phyloP scores from a whole-genome alignment of 2,888 invertebrate genomes.

The Cantharis nigra region DNA sequence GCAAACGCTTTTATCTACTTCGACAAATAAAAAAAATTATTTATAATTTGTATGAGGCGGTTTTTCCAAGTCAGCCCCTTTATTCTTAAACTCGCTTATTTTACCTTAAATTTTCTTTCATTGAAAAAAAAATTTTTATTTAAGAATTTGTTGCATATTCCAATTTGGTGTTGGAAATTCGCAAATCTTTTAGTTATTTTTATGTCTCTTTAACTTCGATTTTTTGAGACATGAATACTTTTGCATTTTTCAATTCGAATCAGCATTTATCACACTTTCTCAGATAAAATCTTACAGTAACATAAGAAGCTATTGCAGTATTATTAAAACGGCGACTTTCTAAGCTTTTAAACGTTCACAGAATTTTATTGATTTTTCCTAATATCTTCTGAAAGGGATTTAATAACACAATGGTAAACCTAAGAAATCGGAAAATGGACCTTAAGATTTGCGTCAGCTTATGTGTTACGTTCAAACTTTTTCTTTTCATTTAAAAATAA shows the following conservation, averaged over 20 bases:
- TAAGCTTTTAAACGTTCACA: neutral
- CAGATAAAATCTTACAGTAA: neutral
- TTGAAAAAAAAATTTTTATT: too few relatives aligned
- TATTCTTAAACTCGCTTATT: too few relatives aligned
- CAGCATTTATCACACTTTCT: neutral
- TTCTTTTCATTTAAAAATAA: neutral
- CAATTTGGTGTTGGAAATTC: neutral
- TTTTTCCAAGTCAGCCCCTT: too few relatives aligned
- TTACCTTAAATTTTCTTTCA: too few relatives aligned
- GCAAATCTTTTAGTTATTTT: neutral
- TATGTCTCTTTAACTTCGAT: neutral
- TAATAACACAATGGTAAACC: neutral
- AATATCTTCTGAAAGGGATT: neutral
- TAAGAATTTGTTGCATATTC: too few relatives aligned
- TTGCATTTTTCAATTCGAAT: neutral
- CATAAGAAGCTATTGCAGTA: neutral
- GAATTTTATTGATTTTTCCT: neutral
- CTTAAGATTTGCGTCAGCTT: neutral
- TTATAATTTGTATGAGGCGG: too few relatives aligned
- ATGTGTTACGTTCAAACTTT: neutral
- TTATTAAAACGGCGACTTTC: neutral
- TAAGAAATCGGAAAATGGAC: neutral
- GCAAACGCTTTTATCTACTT: too few relatives aligned
- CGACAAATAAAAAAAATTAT: too few relatives aligned
- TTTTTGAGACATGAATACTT: neutral